Conservation (phyloP, 2,888 invertebrate species). For the Deroplatys truncata region DNA sequence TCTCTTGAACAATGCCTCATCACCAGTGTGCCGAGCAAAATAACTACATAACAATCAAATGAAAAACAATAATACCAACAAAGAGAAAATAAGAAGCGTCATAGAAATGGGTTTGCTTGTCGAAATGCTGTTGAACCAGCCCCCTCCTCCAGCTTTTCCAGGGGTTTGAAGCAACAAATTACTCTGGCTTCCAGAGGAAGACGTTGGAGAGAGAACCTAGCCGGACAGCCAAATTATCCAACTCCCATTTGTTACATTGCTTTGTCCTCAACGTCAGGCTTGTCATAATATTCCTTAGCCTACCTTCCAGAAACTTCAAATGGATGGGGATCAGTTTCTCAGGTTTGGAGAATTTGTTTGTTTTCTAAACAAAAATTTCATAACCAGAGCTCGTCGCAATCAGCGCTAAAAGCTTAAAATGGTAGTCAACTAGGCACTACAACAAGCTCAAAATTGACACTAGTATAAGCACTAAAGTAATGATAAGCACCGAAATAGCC, state of each 20-base stretch:
- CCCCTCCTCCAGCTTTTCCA: not conserved
- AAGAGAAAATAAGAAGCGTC: not conserved
- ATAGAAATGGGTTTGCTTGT: not conserved
- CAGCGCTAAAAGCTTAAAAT: too few species aligned
- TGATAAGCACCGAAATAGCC: too few species aligned
- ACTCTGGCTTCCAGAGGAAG: not conserved
- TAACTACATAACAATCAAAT: not conserved
- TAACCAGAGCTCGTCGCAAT: too few species aligned
- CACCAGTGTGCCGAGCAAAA: not conserved
- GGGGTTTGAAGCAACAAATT: not conserved
- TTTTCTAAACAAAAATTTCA: too few species aligned
- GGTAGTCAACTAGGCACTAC: too few species aligned
- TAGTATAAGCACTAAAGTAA: too few species aligned
- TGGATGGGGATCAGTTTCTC: too few species aligned
- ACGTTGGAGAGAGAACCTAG: not conserved
- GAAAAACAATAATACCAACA: slow-evolving; percentile 3
- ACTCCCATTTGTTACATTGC: slow-evolving; percentile 8
- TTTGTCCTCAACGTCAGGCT: not conserved
- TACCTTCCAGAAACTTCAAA: not conserved
- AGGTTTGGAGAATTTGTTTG: too few species aligned
- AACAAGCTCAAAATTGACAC: too few species aligned
- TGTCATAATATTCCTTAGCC: not conserved
- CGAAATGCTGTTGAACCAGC: slow-evolving; percentile 5
- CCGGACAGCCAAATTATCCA: slow-evolving; percentile 3
- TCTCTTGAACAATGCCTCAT: slow-evolving; percentile 1